phyloP scores from a whole-genome alignment of 2,797 vertebrate species.

The Rhabdomys pumilio region DNA sequence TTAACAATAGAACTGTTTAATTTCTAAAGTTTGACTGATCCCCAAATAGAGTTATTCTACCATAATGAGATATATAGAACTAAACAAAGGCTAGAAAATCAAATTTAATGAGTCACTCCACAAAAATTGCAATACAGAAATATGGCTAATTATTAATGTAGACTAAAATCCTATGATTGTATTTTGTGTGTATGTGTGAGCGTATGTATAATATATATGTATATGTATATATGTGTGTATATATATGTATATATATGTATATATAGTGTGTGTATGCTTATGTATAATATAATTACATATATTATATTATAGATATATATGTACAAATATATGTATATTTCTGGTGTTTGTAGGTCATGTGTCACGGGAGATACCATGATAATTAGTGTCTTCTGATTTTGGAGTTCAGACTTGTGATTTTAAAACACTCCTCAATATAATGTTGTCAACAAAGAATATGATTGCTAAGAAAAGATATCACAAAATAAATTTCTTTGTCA shows the following conservation, averaged over 20 bases:
- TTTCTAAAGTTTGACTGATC: not conserved
- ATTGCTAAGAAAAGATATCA: not conserved
- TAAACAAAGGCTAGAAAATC: constrained; percentile 23
- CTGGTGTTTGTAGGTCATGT: not conserved
- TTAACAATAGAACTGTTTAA: not conserved
- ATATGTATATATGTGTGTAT: not conserved
- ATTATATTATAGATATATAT: not conserved
- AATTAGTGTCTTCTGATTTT: not conserved
- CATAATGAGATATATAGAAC: not conserved
- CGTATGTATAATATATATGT: not conserved
- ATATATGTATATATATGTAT: not conserved
- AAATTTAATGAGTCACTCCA: not conserved
- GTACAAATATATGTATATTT: not conserved
- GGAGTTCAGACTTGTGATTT: not conserved
- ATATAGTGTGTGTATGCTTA: not conserved
- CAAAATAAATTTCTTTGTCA: not conserved
- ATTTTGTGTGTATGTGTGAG: not conserved
- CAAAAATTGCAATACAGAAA: not conserved
- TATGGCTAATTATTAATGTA: not conserved
- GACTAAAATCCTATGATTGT: not conserved
- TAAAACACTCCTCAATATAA: not conserved
- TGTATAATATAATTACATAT: no score
- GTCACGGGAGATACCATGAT: not conserved
- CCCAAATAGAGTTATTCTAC: not conserved
- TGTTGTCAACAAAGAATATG: not conserved